Percentiles rank a stretch among this genome's conserved stretches.
Conservation (phyloP, 2,113 vertebrate genomes). For the Paraplagusia blochii region DNA sequence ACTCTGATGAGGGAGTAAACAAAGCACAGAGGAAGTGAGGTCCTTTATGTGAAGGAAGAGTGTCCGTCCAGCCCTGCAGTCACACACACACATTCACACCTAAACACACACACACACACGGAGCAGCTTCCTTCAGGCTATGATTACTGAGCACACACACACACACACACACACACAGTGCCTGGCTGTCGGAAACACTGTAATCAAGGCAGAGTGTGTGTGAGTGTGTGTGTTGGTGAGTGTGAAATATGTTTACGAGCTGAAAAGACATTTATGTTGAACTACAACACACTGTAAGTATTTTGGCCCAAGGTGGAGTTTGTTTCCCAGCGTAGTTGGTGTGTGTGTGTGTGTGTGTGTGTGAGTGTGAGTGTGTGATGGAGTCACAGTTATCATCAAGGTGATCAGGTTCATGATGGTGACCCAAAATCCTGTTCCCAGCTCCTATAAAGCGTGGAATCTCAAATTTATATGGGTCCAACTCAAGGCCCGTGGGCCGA, state of each 20-base stretch:
- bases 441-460: too few species aligned
- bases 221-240: not conserved
- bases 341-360: conserved; percentile 3
- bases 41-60: conserved; percentile 55
- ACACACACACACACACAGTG: not conserved
- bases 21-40: conserved; percentile 48
- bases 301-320: too few species aligned
- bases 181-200: conserved; percentile 1
- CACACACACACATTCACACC: conserved; percentile 19
- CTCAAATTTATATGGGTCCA: too few species aligned
- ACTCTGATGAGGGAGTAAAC: conserved; percentile 49
- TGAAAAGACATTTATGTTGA: too few species aligned
- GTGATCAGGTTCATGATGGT: too few species aligned
- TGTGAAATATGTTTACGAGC: too few species aligned
- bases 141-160: conserved; percentile 1
- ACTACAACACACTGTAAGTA: too few species aligned
- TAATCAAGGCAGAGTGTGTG: conserved; percentile 31
- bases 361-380: conserved; percentile 19
- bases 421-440: conserved; percentile 14
- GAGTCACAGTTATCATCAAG: conserved; percentile 37
- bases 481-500: too few species aligned
- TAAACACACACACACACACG: conserved; percentile 8
- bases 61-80: conserved; percentile 49
- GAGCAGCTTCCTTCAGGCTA: not conserved
- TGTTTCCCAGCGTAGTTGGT: too few species aligned